A percentile compares a stretch with the other conserved stretches of the same genome.
Evolutionary conservation across 2,888 invertebrate species (phyloP).

Genomic region (Dicycla oo): DNA sequence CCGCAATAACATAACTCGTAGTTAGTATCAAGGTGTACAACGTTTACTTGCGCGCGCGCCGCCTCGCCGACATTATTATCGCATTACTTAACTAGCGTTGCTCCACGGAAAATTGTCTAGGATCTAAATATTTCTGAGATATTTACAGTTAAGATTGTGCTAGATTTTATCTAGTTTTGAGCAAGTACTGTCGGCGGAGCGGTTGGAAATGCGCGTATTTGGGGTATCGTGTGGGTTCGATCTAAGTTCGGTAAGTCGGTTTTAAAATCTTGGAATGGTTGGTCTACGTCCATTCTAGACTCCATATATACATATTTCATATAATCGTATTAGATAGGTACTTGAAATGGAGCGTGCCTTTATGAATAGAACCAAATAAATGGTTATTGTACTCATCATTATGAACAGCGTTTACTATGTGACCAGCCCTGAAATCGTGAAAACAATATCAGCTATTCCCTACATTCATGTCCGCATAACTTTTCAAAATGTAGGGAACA

Average conservation of each 20-base stretch:
- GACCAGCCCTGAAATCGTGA: no score
- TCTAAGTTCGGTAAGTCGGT: slow-evolving; percentile 20
- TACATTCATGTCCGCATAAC: no score
- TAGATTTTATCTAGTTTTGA: slow-evolving; percentile 55
- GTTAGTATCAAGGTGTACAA: slow-evolving; percentile 70
- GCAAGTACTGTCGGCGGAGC: slow-evolving; percentile 26
- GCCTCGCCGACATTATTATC: slow-evolving; percentile 71
- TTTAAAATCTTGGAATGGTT: slow-evolving; percentile 15
- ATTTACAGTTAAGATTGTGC: slow-evolving; percentile 62
- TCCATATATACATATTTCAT: no score
- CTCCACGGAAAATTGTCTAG: slow-evolving; percentile 63
- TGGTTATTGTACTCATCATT: no score
- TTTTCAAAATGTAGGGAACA: no score
- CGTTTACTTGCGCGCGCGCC: slow-evolving; percentile 73
- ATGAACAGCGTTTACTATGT: no score
- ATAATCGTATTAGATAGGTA: no score
- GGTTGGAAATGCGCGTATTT: slow-evolving; percentile 17
- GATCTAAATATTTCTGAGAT: slow-evolving; percentile 63
- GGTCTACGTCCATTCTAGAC: not conserved
- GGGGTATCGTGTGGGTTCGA: slow-evolving; percentile 47
- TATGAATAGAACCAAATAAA: no score
- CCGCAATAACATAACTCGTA: slow-evolving; percentile 63
- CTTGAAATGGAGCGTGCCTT: no score
- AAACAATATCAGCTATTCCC: no score
- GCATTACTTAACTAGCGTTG: slow-evolving; percentile 71